Evolutionary conservation across 2,888 invertebrate genomes (phyloP).

Genomic region (Pediacus dermestoides): DNA sequence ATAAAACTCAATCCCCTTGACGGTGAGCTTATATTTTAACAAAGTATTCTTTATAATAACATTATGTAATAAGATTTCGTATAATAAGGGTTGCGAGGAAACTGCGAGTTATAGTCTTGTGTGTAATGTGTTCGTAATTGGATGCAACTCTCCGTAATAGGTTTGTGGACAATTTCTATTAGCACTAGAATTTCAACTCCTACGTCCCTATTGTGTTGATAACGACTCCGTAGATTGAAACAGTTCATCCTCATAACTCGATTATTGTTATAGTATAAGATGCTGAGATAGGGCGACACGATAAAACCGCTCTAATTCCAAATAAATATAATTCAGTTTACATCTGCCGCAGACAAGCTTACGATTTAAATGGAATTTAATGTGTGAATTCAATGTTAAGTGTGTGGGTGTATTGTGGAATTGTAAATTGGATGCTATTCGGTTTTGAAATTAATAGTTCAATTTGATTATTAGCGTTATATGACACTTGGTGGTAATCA

Average conservation of each 20-base stretch:
- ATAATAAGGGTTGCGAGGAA: not conserved
- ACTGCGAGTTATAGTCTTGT: constrained; percentile 3
- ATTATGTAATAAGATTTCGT: constrained; percentile 5
- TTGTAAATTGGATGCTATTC: constrained; percentile 6
- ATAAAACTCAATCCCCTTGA: too few species aligned
- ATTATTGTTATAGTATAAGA: constrained; percentile 26
- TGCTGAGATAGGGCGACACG: constrained; percentile 9
- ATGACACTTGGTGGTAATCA: too few species aligned
- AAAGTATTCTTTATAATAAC: too few species aligned
- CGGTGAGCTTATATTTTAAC: too few species aligned
- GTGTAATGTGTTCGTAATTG: constrained; percentile 14
- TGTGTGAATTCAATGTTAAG: constrained; percentile 8
- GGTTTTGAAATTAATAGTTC: constrained; percentile 7
- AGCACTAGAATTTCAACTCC: constrained; percentile 3
- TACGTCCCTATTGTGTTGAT: constrained; percentile 16
- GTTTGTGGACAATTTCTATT: constrained; percentile 18
- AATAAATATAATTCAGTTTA: constrained; percentile 12
- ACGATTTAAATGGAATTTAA: constrained; percentile 6
- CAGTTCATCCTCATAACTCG: constrained; percentile 32
- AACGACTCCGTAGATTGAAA: constrained; percentile 29
- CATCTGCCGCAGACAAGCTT: constrained; percentile 11
- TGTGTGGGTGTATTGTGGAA: constrained; percentile 1
- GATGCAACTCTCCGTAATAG: constrained; percentile 19
- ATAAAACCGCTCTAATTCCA: constrained; percentile 9
- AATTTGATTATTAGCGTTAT: constrained; percentile 6